Evolutionary conservation across 1,140 invertebrate genomes (phyloP).

Genomic region (Trypoxylus dichotomus): DNA sequence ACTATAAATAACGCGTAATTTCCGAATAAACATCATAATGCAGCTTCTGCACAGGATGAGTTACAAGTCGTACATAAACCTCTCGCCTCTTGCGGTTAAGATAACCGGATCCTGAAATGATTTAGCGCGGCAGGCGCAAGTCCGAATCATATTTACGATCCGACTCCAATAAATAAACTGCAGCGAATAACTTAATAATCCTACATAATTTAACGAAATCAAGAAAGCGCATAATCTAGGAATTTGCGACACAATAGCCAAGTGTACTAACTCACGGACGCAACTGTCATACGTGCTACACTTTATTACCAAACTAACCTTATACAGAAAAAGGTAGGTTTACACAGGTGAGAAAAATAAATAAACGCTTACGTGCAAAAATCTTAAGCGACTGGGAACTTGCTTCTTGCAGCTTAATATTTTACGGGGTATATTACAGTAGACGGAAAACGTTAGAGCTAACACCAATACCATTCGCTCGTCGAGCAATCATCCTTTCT

Average conservation of each 20-base stretch:
- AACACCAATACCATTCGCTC: background rate
- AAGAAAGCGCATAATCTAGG: constrained; percentile 38
- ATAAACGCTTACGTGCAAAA: constrained; percentile 9
- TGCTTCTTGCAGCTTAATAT: background rate
- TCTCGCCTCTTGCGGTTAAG: background rate
- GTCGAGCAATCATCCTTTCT: background rate
- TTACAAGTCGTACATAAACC: constrained; percentile 15
- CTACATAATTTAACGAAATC: constrained; percentile 43
- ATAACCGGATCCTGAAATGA: constrained; percentile 32
- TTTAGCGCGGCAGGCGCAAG: constrained; percentile 20
- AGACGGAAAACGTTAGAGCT: background rate
- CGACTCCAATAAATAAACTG: constrained; percentile 36
- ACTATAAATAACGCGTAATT: constrained; percentile 18
- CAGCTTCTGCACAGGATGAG: constrained; percentile 22
- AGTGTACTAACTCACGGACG: constrained; percentile 37
- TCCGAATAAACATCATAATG: constrained; percentile 23
- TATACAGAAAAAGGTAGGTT: constrained; percentile 9
- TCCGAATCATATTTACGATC: constrained; percentile 32
- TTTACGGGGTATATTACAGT: background rate
- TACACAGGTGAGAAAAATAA: constrained; percentile 16
- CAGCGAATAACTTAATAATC: constrained; percentile 42
- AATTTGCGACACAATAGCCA: constrained; percentile 38
- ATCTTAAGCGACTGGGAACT: background rate
- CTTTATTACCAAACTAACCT: constrained; percentile 49
- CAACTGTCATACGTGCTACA: constrained; percentile 47